Evolutionary conservation across 2,113 vertebrate species (phyloP), one percentile per base, ranked within the genome.

Genomic region (Crotalus horridus): DNA sequence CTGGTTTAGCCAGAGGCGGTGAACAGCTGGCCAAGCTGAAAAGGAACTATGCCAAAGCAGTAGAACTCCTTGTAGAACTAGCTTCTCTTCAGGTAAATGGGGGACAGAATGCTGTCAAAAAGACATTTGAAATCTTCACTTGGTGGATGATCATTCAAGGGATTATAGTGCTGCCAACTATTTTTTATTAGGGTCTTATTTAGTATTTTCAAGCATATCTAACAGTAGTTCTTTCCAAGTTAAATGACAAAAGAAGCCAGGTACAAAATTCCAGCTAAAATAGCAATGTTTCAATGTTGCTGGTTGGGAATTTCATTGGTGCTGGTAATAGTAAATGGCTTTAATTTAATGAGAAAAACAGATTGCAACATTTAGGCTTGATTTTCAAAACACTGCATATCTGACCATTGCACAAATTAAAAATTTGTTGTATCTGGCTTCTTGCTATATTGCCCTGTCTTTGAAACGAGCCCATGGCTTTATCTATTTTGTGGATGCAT

Each of bases 11-110:
- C 93, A 97, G 99, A 96, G 99, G 99, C 96, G 99, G 99, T 93
- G 99, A 99, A 95, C 99, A 99, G 96, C 94, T 99, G 92, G 99
- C 99, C 91, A 99, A 99, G 95, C 97, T 99, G 96, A 99, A 99
- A 98, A 98, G 99, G 95, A 99, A 99, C 97, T 99, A 99, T 48
- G 99, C 98, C 95, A 99, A 99, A 98, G 99, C 99, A 55, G 99
- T 99, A 93, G 99, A 99, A 96, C 97, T 99, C 69, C 98, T 99
- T 92, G 99, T 99, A 91, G 99, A 99, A 96, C 96, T 99, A 94
- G 99, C 99, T 93, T 99, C 99, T 0, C 97, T 99, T 96, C 99
- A 99, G 99, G 99, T 99, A 97, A 92, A 96, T 92, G 58, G 20
- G 20, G 46, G 93, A 24, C 6, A 0, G 21, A 89, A 59, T 46